phyloP scores from a whole-genome alignment of 2,888 invertebrate genomes.

The Noctua fimbriata region DNA sequence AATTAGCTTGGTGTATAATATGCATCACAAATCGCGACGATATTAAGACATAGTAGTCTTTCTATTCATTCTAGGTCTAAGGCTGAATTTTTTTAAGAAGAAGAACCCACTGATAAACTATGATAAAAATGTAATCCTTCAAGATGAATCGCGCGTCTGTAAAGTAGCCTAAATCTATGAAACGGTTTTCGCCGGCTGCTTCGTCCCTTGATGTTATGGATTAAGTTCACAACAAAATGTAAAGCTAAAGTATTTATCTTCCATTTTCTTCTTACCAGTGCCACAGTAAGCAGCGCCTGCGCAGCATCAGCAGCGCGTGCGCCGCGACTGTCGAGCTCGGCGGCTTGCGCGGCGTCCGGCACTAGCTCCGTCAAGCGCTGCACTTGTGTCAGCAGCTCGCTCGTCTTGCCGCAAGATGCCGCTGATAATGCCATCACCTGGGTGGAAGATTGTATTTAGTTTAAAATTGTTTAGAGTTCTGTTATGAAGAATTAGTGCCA shows the following conservation, averaged over 20 bases:
- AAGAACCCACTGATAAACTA: no score
- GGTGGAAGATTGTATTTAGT: background rate
- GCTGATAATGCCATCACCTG: slow-evolving; percentile 62
- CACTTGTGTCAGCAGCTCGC: slow-evolving; percentile 71
- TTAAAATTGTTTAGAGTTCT: background rate
- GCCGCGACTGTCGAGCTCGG: slow-evolving; percentile 67
- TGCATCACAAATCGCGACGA: no score
- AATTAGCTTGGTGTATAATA: background rate
- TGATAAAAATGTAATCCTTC: background rate
- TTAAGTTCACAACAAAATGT: background rate
- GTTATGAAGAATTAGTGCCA: background rate
- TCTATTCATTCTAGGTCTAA: no score
- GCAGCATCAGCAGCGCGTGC: slow-evolving; percentile 69
- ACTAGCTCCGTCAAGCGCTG: slow-evolving; percentile 68
- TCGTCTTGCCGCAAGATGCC: slow-evolving; percentile 70
- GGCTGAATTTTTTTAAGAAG: no score
- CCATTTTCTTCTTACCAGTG: slow-evolving; percentile 57
- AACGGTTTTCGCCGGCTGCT: background rate
- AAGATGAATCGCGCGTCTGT: no score
- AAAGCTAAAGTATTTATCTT: background rate
- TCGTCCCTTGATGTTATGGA: background rate
- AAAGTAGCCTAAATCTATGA: no score
- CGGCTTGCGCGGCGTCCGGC: slow-evolving; percentile 58
- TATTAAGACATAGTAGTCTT: no score
- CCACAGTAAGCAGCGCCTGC: slow-evolving; percentile 68